phyloP scores from a whole-genome alignment of 2,113 vertebrate genomes.

The Lycocorax pyrrhopterus region DNA sequence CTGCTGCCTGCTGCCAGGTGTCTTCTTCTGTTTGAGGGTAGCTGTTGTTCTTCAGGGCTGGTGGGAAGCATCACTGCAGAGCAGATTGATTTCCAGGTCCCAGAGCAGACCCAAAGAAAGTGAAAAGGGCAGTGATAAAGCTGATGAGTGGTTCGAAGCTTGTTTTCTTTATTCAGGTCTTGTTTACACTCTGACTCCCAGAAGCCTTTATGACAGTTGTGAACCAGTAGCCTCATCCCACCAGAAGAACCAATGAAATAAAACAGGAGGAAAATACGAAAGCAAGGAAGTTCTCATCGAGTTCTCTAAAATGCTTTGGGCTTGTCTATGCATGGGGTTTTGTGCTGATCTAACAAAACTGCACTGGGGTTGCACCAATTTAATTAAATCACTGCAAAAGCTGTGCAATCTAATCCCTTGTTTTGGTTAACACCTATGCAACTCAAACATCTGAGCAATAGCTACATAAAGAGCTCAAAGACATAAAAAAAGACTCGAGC shows the following conservation, averaged over 20 bases:
- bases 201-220: neutral
- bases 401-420: neutral
- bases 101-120: neutral
- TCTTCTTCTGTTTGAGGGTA: neutral
- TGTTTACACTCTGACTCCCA: neutral
- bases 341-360: neutral
- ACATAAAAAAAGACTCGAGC: neutral
- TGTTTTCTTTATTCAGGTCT: neutral
- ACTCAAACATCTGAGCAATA: neutral
- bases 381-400: constrained; percentile 2
- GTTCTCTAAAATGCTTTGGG: neutral
- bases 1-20: neutral
- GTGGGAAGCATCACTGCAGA: neutral
- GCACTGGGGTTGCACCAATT: neutral
- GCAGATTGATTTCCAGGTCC: neutral
- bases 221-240: neutral
- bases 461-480: neutral
- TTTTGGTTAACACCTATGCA: constrained; percentile 15
- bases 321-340: neutral
- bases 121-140: neutral
- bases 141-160: neutral
- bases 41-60: neutral
- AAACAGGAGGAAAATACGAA: neutral
- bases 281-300: neutral
- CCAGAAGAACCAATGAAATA: neutral